These are phyloP conservation scores for Leptinotarsa haldemani DNA, from an alignment of 2,888 invertebrate species.

Conservation along the genomic window DNA sequence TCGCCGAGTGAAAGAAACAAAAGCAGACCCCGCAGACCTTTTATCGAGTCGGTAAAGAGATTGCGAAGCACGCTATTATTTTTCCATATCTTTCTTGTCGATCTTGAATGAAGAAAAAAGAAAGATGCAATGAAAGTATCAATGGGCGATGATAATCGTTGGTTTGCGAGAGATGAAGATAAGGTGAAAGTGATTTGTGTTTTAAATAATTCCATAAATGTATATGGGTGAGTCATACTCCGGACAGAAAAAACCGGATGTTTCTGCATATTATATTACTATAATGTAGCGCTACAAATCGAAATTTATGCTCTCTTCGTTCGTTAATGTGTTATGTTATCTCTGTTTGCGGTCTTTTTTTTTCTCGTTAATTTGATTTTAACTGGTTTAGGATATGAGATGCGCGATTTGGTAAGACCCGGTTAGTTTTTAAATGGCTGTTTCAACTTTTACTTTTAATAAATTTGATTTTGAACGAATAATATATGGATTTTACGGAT, in stretches of 20 bases:
- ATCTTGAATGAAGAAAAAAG: slow-evolving; percentile 18
- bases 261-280: slow-evolving; percentile 26
- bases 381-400: slow-evolving; percentile 2
- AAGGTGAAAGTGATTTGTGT: slow-evolving; percentile 31
- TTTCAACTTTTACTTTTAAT: neutral
- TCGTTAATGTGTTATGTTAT: slow-evolving; percentile 5
- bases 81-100: slow-evolving; percentile 28
- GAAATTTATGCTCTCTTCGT: slow-evolving; percentile 6
- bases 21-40: slow-evolving; percentile 23
- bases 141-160: slow-evolving; percentile 19
- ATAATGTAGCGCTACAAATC: slow-evolving; percentile 24
- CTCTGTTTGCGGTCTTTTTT: neutral
- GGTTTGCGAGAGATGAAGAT: slow-evolving; percentile 21
- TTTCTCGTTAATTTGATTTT: slow-evolving; percentile 18
- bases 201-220: slow-evolving; percentile 27
- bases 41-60: neutral
- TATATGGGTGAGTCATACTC: slow-evolving; percentile 30
- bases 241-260: slow-evolving; percentile 28
- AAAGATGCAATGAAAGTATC: slow-evolving; percentile 25
- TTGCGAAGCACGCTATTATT: slow-evolving; percentile 12
- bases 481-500: too few species aligned
- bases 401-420: neutral
- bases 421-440: too few species aligned
- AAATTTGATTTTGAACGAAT: neutral
- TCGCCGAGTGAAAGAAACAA: slow-evolving; percentile 14